Conservation (phyloP, 64 coral and sea anemone genomes). For the Montipora capricornis region DNA sequence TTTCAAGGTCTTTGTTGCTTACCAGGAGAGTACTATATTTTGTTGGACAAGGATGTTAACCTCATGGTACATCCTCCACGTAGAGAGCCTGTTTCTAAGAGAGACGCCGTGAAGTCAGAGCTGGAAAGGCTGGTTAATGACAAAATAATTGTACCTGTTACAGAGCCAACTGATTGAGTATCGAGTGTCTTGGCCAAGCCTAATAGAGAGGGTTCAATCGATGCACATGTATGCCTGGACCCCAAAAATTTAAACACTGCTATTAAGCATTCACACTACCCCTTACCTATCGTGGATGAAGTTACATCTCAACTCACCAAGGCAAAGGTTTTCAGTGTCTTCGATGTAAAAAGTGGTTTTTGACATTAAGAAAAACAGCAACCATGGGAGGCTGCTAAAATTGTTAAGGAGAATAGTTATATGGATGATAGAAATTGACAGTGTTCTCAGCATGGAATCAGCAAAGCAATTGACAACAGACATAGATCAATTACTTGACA, state of each 20-base stretch:
- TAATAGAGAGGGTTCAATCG: background rate
- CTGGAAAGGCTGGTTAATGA: background rate
- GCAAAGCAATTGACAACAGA: background rate
- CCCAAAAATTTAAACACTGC: constrained; percentile 10
- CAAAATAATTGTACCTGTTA: constrained; percentile 1
- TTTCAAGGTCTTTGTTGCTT: background rate
- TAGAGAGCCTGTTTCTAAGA: background rate
- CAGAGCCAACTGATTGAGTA: background rate
- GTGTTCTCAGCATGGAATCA: background rate
- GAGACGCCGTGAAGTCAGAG: background rate
- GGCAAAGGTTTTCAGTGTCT: too few species aligned
- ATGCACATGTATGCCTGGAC: background rate
- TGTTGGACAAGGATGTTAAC: background rate
- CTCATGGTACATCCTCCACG: background rate
- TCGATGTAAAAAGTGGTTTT: background rate
- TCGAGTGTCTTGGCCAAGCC: background rate
- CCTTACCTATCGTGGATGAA: too few species aligned
- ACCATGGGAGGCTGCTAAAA: background rate
- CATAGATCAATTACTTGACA: background rate
- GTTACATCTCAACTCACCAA: too few species aligned
- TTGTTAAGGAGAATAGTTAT: background rate
- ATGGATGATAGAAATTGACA: constrained; percentile 35
- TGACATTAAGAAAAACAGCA: constrained; percentile 1
- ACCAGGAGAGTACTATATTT: background rate
- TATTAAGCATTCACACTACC: too few species aligned